Base-by-base conservation (phyloP, 2,113 vertebrate genomes). In the Microcebus tavaratra region DNA sequence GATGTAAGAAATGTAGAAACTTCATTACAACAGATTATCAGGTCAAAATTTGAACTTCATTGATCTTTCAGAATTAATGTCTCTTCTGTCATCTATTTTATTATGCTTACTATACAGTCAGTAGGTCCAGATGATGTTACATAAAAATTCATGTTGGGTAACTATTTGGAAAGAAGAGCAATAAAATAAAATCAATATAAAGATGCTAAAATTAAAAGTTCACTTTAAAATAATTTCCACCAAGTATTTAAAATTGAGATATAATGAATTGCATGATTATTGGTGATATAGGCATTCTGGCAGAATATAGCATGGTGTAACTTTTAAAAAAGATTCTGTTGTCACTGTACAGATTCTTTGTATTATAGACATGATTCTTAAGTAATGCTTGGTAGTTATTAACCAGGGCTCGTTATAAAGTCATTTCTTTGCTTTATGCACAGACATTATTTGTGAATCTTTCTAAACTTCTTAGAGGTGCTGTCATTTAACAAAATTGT, bases 61-160 rank as follows among this genome's bases (percentile, higher is more conserved):
- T 68, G 81, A 10, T 81, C 31, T 83, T 61, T 83, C 27, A 91
- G 15, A 85, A 84, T 85, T 65, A 88, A 75, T 6, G n/a, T 70
- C 6, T 72, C 8, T 12, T 82, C 45, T 65, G 9, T 31, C 65
- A 61, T 94, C 23, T 36, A 45, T 76, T 50, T 80, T 95, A 1
- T 90, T 81, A 20, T 81, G 4, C 59, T 81, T 94, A 48, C 15
- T 79, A 59, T 67, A 4, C 3, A 76, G 20, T 72, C 59, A 68
- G 70, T 95, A 82, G 42, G 1, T 95, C 23, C 53, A 96, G 76
- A 82, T 96, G 89, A 20, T 21, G 76, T n/a, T 18, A 72, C 20
- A 81, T 93, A 85, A 97, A 96, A 94, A 34, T 79, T 90, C n/a
- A 84, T 9, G 7, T 90, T 72, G 53, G 53, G 39, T 76, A 84